Evolutionary conservation across 2,113 vertebrate species (phyloP).

Genomic region (Tretioscincus oriximinensis): DNA sequence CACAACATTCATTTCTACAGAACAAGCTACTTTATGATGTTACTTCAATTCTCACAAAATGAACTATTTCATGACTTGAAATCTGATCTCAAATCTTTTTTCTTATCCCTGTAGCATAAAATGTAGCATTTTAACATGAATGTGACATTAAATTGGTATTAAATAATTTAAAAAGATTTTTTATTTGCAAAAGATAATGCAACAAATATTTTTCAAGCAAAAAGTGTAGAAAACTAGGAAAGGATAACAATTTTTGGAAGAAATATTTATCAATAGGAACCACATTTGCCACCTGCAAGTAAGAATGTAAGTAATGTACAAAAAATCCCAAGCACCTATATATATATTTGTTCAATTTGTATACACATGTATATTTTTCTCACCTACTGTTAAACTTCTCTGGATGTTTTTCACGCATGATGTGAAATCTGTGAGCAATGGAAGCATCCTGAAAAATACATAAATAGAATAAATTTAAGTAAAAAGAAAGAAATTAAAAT

Average conservation of each 20-base stretch:
- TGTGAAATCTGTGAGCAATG: conserved; percentile 93
- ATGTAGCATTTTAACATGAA: not conserved
- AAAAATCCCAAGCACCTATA: no score
- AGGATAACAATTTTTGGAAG: not conserved
- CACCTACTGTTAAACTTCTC: conserved; percentile 96
- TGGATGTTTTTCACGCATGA: conserved; percentile 96
- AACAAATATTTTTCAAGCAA: not conserved
- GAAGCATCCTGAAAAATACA: conserved; percentile 83
- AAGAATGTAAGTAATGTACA: not conserved
- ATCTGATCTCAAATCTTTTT: not conserved
- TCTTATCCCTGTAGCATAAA: not conserved
- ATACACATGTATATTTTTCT: conserved; percentile 23
- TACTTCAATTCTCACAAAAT: not conserved
- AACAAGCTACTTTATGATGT: not conserved
- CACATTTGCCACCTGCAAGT: not conserved
- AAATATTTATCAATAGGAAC: not conserved
- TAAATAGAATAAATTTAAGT: conserved; percentile 22
- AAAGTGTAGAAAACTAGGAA: not conserved
- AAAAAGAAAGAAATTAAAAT: conserved; percentile 30
- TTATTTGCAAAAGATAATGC: not conserved
- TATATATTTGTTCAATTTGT: no score
- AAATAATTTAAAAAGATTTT: not conserved
- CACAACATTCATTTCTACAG: no score
- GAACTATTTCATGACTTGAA: not conserved
- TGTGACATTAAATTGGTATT: no score